phyloP scores from a whole-genome alignment of 2,888 invertebrate genomes.

The Apodemia hepburni region DNA sequence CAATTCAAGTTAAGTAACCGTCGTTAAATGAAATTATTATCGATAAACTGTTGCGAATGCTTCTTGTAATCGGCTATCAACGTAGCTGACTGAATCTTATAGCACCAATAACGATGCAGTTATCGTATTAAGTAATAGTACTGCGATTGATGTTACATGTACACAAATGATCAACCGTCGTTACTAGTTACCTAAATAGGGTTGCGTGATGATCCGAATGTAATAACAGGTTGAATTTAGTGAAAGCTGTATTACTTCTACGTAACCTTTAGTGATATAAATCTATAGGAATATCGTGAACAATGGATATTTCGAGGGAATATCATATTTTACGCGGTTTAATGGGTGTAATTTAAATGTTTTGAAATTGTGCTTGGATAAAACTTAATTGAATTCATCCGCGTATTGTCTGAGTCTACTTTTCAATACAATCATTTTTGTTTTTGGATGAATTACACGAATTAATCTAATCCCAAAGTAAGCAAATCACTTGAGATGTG shows the following conservation, averaged over 20 bases:
- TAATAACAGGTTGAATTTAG: slow-evolving; percentile 58
- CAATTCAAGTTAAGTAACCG: neutral
- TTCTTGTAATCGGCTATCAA: neutral
- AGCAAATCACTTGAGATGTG: too few species aligned
- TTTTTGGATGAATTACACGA: too few species aligned
- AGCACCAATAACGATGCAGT: slow-evolving; percentile 1
- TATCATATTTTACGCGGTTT: neutral
- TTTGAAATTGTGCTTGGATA: too few species aligned
- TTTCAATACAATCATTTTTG: too few species aligned
- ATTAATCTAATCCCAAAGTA: too few species aligned
- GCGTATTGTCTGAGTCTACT: too few species aligned
- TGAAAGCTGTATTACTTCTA: slow-evolving; percentile 66
- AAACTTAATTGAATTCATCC: too few species aligned
- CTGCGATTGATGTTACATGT: slow-evolving; percentile 34
- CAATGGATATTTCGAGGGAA: slow-evolving; percentile 9
- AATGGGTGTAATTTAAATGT: neutral
- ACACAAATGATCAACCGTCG: slow-evolving; percentile 44
- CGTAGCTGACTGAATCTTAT: neutral
- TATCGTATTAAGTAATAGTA: slow-evolving; percentile 20
- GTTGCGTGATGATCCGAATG: slow-evolving; percentile 61
- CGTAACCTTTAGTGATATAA: slow-evolving; percentile 49
- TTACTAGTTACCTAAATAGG: slow-evolving; percentile 65
- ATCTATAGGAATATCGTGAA: slow-evolving; percentile 23
- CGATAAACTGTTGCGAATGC: slow-evolving; percentile 3
- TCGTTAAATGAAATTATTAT: slow-evolving; percentile 2